Evolutionary conservation across 2,113 vertebrate species (phyloP), one percentile per base, ranked within the genome.

Genomic region (Pelecanoides urinatrix): DNA sequence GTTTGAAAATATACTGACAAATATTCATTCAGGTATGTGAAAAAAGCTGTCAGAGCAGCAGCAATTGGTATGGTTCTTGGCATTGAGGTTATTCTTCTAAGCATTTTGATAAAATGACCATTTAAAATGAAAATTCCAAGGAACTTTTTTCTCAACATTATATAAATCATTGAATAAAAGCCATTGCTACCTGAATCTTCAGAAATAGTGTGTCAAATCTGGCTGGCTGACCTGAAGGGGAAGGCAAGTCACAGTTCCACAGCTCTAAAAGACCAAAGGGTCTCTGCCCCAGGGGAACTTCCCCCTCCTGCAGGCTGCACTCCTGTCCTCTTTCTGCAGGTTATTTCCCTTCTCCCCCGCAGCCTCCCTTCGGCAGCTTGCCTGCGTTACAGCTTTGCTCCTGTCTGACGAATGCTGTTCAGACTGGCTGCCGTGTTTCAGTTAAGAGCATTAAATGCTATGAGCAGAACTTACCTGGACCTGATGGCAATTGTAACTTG

Each of bases 1-100:
- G 63, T 98, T 98, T 95, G 96, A 97, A 97, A 98, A 98, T 21
- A 77, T 95, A 80, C 71, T 98, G 74, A 79, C 78, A 61, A 93
- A 97, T 83, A 84, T 98, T 88, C 94, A 97, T 89, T 93, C 96
- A 97, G 97, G 98, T 98, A 98, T 0, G 97, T 92, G 49, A 53
- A 42, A 44, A 70, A 66, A 92, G 29, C 76, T 93, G 75, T 44
- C 11, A 7, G 58, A 90, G 42, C 63, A 62, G 32, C 16, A 96
- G 78, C 32, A 70, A 30, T 16, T 68, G 42, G 29, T 80, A 25
- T 25, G 32, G 30, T 5, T 15, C 86, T 90, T 58, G 23, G 22
- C 53, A 58, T 0, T 44, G 53, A 68, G 7, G 25, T 53, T 62
- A 9, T 11, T 70, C 58, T 44, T 70, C 58, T 44, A 44, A 81